These are phyloP conservation scores for Miltochrista miniata DNA, from an alignment of 2,888 invertebrate species.

Conservation along the genomic window DNA sequence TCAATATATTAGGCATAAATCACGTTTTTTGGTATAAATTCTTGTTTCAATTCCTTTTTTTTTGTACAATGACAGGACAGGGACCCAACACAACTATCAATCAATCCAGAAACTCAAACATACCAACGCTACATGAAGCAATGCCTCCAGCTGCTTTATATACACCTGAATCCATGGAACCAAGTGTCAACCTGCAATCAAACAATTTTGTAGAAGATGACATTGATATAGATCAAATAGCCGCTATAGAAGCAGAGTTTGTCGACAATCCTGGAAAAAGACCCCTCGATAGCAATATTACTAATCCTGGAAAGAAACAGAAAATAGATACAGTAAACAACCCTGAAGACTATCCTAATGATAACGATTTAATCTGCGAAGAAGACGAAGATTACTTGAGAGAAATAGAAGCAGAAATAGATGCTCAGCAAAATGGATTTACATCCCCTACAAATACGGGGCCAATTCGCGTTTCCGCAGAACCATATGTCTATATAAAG, in stretches of 20 bases:
- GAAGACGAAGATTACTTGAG: constrained; percentile 68
- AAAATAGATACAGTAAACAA: constrained; percentile 48
- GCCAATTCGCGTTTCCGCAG: constrained; percentile 43
- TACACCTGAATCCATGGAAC: constrained; percentile 28
- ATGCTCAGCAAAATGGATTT: constrained; percentile 36
- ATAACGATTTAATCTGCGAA: constrained; percentile 53
- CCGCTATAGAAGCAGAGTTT: constrained; percentile 63
- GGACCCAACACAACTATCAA: constrained; percentile 43
- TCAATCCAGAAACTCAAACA: constrained; percentile 47
- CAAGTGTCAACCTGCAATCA: constrained; percentile 47
- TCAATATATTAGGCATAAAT: too few relatives aligned
- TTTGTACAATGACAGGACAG: constrained; percentile 41
- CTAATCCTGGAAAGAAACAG: constrained; percentile 59
- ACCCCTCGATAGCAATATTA: constrained; percentile 28
- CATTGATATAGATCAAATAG: constrained; percentile 65
- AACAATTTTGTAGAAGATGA: constrained; percentile 61
- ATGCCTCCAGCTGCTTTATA: constrained; percentile 42
- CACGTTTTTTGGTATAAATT: too few relatives aligned
- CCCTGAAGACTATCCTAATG: constrained; percentile 58
- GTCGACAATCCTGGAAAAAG: constrained; percentile 51
- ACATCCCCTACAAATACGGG: constrained; percentile 20
- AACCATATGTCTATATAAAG: constrained; percentile 75
- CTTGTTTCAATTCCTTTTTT: neutral
- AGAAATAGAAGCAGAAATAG: constrained; percentile 61
- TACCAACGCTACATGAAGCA: constrained; percentile 51